Evolutionary conservation across 2,113 vertebrate genomes (phyloP), one percentile per base, ranked within the genome.

Genomic region (Kobus ellipsiprymnus): DNA sequence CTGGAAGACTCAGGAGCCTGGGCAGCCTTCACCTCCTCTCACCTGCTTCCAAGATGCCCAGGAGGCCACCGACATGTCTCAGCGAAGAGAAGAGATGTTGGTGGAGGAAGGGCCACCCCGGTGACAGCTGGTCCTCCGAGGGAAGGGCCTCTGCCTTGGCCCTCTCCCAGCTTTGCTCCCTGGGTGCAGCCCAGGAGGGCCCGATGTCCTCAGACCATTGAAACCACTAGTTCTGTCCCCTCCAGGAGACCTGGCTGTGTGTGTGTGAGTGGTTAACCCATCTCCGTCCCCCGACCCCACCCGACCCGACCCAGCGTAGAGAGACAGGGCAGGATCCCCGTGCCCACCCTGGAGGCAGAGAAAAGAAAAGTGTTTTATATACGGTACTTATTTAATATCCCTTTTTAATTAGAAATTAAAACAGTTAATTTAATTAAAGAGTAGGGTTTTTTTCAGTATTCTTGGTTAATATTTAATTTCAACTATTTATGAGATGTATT

Each of bases 401-500:
- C 99, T 99, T 99, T 99, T 99, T 97, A 99, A 99, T 99, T 99
- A 99, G 99, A 99, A 99, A 99, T 99, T 99, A 99, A 98, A 99
- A 99, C 98, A 99, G 98, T 98, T 99, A 99, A 99, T 99, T 99
- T 99, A 99, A 99, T 99, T 99, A 99, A 99, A 99, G 98, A 99
- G 98, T 99, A 99, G 99, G 99, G 98, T 98, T 99, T 97, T 99
- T 99, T 99, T 99, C 99, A 99, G 99, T 99, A 99, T 99, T 99
- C 98, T 99, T 98, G 98, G 99, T 99, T 99, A 99, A 99, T 99
- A 99, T 99, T 99, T 99, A 99, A 99, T 99, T 99, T 99, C 98
- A 98, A 99, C 98, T 99, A 99, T 99, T 99, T 99, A 99, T 99
- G 98, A 99, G 98, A 97, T 98, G 96, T 98, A 98, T 98, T 98